Percentiles rank a stretch among this genome's conserved stretches.
phyloP scores from a whole-genome alignment of 1,140 invertebrate species.

The Nilaparvata lugens region DNA sequence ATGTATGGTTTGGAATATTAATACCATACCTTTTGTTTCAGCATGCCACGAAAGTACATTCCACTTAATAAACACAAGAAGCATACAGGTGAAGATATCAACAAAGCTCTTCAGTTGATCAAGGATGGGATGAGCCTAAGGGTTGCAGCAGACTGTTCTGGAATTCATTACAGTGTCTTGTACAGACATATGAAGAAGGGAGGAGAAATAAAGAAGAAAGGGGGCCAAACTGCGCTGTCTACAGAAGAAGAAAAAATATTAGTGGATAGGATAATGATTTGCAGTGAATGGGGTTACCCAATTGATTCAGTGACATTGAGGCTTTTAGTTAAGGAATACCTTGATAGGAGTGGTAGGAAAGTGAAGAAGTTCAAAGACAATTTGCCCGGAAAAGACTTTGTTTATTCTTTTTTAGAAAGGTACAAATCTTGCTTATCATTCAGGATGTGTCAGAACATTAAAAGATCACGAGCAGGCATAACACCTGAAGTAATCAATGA shows the following conservation, averaged over 20 bases:
- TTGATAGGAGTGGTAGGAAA: not conserved
- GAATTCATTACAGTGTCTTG: too few species aligned
- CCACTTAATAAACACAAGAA: too few species aligned
- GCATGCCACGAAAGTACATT: too few species aligned
- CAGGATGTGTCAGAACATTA: not conserved
- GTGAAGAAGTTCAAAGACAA: slow-evolving; percentile 26
- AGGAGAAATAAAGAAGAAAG: too few species aligned
- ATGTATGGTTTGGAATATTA: too few species aligned
- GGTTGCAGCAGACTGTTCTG: too few species aligned
- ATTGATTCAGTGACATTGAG: slow-evolving; percentile 5
- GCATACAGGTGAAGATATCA: too few species aligned
- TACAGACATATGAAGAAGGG: too few species aligned
- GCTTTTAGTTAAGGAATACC: not conserved
- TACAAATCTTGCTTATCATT: not conserved
- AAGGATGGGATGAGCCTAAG: too few species aligned
- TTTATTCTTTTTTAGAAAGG: not conserved
- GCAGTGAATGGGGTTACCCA: slow-evolving; percentile 3
- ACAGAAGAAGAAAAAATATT: not conserved
- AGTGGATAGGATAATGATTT: not conserved
- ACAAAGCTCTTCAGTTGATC: too few species aligned
- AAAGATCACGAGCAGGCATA: not conserved
- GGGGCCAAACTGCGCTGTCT: not conserved
- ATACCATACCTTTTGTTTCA: too few species aligned
- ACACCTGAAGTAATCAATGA: slow-evolving; percentile 11
- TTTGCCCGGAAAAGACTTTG: slow-evolving; percentile 27